Conservation (phyloP, 2,797 vertebrate species). For the Galaxias olidus region DNA sequence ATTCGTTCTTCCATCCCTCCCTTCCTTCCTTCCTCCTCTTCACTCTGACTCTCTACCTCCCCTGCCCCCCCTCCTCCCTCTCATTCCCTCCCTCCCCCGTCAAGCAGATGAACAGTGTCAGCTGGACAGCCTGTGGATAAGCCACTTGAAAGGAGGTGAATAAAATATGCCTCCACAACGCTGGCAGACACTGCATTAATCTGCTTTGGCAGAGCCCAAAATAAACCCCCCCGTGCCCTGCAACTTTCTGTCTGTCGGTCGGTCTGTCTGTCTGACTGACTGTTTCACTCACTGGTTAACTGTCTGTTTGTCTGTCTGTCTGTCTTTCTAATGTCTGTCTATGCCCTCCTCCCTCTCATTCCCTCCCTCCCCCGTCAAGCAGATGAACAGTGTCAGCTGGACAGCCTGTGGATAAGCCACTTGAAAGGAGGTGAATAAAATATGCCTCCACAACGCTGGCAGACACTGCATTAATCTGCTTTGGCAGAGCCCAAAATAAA, state of each 20-base stretch:
- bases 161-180: constrained; percentile 55
- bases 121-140: constrained; percentile 37
- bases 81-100: constrained; percentile 25
- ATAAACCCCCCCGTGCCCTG: constrained; percentile 50
- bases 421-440: constrained; percentile 61
- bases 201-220: constrained; percentile 46
- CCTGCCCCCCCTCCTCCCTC: too few relatives aligned
- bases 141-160: constrained; percentile 54
- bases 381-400: constrained; percentile 54
- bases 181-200: constrained; percentile 41
- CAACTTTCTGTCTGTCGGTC: constrained; percentile 26
- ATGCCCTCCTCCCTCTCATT: too few relatives aligned
- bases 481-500: constrained; percentile 61
- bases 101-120: constrained; percentile 54
- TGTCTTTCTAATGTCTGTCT: too few relatives aligned
- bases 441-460: constrained; percentile 47
- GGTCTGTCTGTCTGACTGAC: constrained; percentile 10
- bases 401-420: constrained; percentile 33
- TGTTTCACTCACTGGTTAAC: constrained; percentile 12
- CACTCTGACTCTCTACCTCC: too few relatives aligned
- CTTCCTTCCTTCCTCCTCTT: too few relatives aligned
- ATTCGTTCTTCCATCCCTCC: too few relatives aligned
- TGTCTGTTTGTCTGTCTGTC: constrained; percentile 18
- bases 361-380: constrained; percentile 39
- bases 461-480: constrained; percentile 38